These are phyloP conservation scores for Ennomos erosarius DNA, from an alignment of 2,888 invertebrate species.

Conservation along the genomic window DNA sequence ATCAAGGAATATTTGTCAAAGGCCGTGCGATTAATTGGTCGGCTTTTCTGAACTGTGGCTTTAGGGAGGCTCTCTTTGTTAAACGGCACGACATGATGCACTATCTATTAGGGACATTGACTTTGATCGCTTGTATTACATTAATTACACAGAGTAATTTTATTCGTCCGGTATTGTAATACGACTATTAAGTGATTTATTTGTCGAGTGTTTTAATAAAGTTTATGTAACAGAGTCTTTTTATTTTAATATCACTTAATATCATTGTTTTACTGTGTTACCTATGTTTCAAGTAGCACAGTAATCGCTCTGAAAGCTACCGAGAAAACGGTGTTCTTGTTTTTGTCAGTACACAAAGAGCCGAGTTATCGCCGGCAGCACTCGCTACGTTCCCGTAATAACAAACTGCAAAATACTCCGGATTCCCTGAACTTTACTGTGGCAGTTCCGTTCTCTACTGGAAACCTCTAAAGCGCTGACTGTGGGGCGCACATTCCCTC, in stretches of 20 bases:
- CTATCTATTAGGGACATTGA: conserved; percentile 29
- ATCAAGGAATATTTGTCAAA: conserved; percentile 81
- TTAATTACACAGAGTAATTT: not conserved
- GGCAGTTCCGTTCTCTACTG: conserved; percentile 66
- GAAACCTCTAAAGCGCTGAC: conserved; percentile 82
- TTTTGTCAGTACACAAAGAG: conserved; percentile 69
- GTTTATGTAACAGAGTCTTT: too few relatives aligned
- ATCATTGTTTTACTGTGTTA: not conserved
- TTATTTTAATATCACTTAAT: too few relatives aligned
- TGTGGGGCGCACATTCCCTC: conserved; percentile 74
- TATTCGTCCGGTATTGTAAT: conserved; percentile 2
- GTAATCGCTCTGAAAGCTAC: conserved; percentile 15
- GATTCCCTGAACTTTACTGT: conserved; percentile 78
- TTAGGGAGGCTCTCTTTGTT: conserved; percentile 52
- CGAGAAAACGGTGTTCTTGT: conserved; percentile 48
- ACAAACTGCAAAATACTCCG: conserved; percentile 80
- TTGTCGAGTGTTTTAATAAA: too few relatives aligned
- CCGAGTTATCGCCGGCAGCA: conserved; percentile 68
- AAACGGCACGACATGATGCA: conserved; percentile 28
- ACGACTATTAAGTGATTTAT: not conserved
- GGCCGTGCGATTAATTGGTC: conserved; percentile 73
- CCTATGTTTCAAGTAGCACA: not conserved
- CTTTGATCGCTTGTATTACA: conserved; percentile 19
- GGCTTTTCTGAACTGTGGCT: conserved; percentile 64
- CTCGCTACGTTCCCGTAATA: conserved; percentile 68